phyloP scores from a whole-genome alignment of 2,888 invertebrate genomes.

The Coelopa pilipes region DNA sequence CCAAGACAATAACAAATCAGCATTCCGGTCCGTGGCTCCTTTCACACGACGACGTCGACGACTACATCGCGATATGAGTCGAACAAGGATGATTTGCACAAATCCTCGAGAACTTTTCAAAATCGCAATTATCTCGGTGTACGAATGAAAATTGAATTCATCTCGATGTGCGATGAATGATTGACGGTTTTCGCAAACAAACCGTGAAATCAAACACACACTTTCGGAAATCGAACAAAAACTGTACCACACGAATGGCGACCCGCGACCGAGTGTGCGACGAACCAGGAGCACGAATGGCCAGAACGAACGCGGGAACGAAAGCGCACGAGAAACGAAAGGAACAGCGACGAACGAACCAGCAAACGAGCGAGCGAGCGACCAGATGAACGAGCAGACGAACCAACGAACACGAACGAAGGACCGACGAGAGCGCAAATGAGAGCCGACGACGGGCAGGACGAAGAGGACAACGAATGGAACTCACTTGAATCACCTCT shows the following conservation, averaged over 20 bases:
- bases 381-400: background rate
- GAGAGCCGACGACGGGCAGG: background rate
- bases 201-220: background rate
- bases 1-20: too few relatives aligned
- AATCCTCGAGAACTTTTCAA: too few relatives aligned
- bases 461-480: background rate
- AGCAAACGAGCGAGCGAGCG: background rate
- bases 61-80: too few relatives aligned
- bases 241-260: slow-evolving; percentile 26
- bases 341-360: background rate
- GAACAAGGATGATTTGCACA: too few relatives aligned
- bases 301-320: slow-evolving; percentile 10
- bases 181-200: background rate
- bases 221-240: slow-evolving; percentile 7
- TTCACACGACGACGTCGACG: too few relatives aligned
- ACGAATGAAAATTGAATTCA: background rate
- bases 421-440: background rate
- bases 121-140: too few relatives aligned
- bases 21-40: too few relatives aligned
- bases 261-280: background rate
- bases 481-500: slow-evolving; percentile 11
- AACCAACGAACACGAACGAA: background rate
- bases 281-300: background rate
- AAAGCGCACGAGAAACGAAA: background rate
- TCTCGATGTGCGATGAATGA: background rate